phyloP scores from a whole-genome alignment of 1,140 invertebrate species.

The Sycophila sp. region DNA sequence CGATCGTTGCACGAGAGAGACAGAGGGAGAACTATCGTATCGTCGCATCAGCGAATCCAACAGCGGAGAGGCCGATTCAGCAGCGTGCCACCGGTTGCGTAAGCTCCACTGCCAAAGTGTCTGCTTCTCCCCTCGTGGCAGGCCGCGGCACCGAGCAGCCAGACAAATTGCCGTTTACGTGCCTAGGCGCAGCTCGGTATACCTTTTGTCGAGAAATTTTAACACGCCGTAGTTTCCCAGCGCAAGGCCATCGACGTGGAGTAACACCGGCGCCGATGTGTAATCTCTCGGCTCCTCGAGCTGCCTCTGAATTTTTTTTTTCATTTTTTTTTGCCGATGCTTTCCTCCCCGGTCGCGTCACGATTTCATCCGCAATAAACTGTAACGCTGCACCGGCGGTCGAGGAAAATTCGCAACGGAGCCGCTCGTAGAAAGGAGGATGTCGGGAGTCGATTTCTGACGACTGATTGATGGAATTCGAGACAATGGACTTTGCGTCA shows the following conservation, averaged over 20 bases:
- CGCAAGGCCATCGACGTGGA: not conserved
- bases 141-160: too few relatives aligned
- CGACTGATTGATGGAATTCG: not conserved
- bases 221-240: not conserved
- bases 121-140: too few relatives aligned
- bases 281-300: conserved; percentile 8
- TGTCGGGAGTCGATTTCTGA: not conserved
- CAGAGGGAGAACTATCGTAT: too few relatives aligned
- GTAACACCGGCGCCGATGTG: not conserved
- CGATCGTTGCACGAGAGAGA: too few relatives aligned
- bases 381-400: not conserved
- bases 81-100: not conserved
- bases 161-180: conserved; percentile 12
- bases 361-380: conserved; percentile 16
- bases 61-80: not conserved
- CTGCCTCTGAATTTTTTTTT: not conserved
- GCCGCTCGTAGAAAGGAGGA: not conserved
- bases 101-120: too few relatives aligned
- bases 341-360: not conserved
- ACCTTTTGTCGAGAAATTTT: not conserved
- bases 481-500: not conserved
- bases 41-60: too few relatives aligned
- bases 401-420: not conserved
- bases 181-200: not conserved
- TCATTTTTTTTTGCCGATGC: not conserved